Conservation (phyloP, 1,140 invertebrate species). For the Rhyacophila brunnea region DNA sequence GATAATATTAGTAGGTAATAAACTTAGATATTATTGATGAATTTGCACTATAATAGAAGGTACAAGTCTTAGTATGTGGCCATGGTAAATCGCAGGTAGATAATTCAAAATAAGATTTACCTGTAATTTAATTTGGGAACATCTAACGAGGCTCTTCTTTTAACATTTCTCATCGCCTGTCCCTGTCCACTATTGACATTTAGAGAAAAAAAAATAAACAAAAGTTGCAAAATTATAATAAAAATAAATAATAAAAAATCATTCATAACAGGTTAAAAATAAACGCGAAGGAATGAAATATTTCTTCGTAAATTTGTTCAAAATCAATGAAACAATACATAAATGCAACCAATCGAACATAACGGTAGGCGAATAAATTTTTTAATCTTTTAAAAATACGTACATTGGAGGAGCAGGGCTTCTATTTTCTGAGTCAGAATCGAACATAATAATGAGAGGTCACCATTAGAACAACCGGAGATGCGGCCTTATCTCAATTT, state of each 20-base stretch:
- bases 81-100: too few relatives aligned
- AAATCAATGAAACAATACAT: too few relatives aligned
- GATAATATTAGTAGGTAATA: too few relatives aligned
- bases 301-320: too few relatives aligned
- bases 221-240: conserved; percentile 11
- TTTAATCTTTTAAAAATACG: conserved; percentile 1
- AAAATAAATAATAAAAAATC: neutral
- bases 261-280: neutral
- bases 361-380: too few relatives aligned
- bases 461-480: conserved; percentile 16
- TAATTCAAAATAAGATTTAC: conserved; percentile 3
- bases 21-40: too few relatives aligned
- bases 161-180: conserved; percentile 20
- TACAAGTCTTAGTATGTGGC: too few relatives aligned
- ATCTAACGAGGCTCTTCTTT: conserved; percentile 24
- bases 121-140: conserved; percentile 22
- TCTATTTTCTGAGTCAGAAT: conserved; percentile 21
- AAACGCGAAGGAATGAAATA: neutral
- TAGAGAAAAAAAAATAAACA: conserved; percentile 21
- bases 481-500: conserved; percentile 4
- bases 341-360: too few relatives aligned
- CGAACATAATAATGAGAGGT: conserved; percentile 20
- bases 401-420: conserved; percentile 28
- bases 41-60: too few relatives aligned
- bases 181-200: conserved; percentile 20